Base-by-base conservation (phyloP, 2,797 vertebrate genomes). In the Catamblyrhynchus diadema region DNA sequence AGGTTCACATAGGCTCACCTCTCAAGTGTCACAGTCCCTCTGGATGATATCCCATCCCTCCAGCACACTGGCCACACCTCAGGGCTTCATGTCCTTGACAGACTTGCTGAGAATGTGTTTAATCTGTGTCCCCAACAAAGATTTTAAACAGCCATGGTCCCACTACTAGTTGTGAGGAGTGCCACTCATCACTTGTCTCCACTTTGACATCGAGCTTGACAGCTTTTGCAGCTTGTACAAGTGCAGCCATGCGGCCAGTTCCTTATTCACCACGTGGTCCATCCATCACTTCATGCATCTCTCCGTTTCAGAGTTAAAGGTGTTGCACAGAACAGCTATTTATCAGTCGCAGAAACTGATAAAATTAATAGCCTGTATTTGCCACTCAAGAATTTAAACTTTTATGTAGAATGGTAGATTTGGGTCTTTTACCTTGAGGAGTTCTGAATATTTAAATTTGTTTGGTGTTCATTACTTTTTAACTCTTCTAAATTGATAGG, bases 51-150 rank as follows among this genome's bases (percentile, higher is more conserved):
- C 25, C 16, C 59, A 53, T 47, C 30, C 18, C 35, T 66, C 23
- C 19, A 4, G 41, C 7, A 0, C 6, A 12, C 10, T 60, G 65
- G 14, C 22, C 33, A 9, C 30, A 6, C 53, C 39, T 8, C 41
- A 47, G 59, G 37, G 16, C 47, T 60, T 66, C 16, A 1, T 18
- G 44, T 41, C 13, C 0, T 19, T 30, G 25, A 5, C 32, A 28
- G 7, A 37, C 32, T 12, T 47, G 33, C 22, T 32, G 33, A 47
- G 33, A 41, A 8, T 17, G 12, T 6, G 4, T 71, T 66, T 41
- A 42, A 32, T 42, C 41, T 5, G 0, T 22, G 32, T 47, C 1
- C 0, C 39, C 13, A 20, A 0, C 53, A n/a, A 27, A 56, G 53
- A 7, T 48, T 75, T 65, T 28, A n/a, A 37, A 18, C 35, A 37